Conservation (phyloP, 2,888 invertebrate genomes). For the Brenthis hecate region DNA sequence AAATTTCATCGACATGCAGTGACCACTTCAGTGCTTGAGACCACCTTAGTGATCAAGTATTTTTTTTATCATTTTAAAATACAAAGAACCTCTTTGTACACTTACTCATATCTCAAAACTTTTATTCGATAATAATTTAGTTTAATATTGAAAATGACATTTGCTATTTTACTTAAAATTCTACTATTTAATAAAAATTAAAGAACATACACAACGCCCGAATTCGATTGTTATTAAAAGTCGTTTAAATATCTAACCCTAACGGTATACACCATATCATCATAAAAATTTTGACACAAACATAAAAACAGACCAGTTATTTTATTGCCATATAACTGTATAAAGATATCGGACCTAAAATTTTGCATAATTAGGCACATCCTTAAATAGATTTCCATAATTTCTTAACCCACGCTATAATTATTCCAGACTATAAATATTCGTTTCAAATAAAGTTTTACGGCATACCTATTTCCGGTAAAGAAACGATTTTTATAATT, state of each 20-base stretch:
- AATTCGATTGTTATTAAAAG: slow-evolving; percentile 13
- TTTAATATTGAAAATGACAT: too few species aligned
- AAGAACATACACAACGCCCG: too few species aligned
- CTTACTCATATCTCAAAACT: too few species aligned
- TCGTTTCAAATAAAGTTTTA: neutral
- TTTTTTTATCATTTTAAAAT: too few species aligned
- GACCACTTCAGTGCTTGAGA: too few species aligned
- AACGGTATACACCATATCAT: slow-evolving; percentile 56
- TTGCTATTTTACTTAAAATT: too few species aligned
- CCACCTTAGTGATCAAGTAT: too few species aligned
- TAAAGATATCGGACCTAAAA: slow-evolving; percentile 43
- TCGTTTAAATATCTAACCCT: slow-evolving; percentile 8
- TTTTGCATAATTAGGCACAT: slow-evolving; percentile 44
- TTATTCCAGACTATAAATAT: neutral
- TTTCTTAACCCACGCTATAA: slow-evolving; percentile 4
- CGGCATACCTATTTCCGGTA: neutral
- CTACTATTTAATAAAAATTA: too few species aligned
- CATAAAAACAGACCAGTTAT: slow-evolving; percentile 51
- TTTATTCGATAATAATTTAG: too few species aligned
- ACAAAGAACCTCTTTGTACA: too few species aligned
- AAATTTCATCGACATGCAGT: neutral
- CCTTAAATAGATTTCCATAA: slow-evolving; percentile 25
- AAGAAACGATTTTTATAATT: neutral
- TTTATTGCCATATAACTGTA: slow-evolving; percentile 47
- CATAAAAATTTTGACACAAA: slow-evolving; percentile 47